phyloP scores from a whole-genome alignment of 2,888 invertebrate genomes.

The Lampropteryx suffumata region DNA sequence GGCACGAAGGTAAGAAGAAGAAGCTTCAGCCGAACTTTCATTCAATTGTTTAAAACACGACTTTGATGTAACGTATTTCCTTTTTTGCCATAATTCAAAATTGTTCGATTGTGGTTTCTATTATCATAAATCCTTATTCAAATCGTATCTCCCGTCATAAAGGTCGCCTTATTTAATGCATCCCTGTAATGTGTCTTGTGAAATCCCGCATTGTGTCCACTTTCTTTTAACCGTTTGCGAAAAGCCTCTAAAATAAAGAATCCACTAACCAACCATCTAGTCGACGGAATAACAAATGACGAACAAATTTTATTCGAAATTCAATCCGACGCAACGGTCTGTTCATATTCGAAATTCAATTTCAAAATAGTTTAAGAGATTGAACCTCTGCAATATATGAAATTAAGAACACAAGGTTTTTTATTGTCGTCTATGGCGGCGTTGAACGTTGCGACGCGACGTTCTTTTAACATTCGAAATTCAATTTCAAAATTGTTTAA shows the following conservation, averaged over 20 bases:
- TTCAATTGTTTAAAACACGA: too few species aligned
- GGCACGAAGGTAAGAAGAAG: too few species aligned
- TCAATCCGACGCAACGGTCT: conserved; percentile 1
- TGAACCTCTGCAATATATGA: conserved; percentile 14
- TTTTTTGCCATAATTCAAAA: neutral
- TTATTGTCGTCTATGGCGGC: conserved; percentile 27
- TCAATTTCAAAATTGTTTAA: conserved; percentile 3
- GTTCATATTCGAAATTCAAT: conserved; percentile 22
- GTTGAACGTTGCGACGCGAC: too few species aligned
- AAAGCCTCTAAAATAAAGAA: conserved; percentile 34
- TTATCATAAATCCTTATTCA: conserved; percentile 14
- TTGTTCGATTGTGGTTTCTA: neutral
- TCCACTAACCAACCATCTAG: conserved; percentile 3
- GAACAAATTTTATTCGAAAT: conserved; percentile 11
- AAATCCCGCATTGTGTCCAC: conserved; percentile 75
- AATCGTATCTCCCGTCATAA: conserved; percentile 51
- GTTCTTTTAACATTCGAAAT: conserved; percentile 16
- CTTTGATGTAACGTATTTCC: too few species aligned
- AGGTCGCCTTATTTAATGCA: conserved; percentile 66
- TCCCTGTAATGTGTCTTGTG: conserved; percentile 77
- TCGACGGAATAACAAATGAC: conserved; percentile 5
- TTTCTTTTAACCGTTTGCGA: conserved; percentile 62
- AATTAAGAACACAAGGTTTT: conserved; percentile 28
- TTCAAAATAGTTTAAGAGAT: conserved; percentile 23
- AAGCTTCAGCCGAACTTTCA: too few species aligned